Evolutionary conservation across 2,888 invertebrate species (phyloP).

Genomic region (Tetranychus piercei): DNA sequence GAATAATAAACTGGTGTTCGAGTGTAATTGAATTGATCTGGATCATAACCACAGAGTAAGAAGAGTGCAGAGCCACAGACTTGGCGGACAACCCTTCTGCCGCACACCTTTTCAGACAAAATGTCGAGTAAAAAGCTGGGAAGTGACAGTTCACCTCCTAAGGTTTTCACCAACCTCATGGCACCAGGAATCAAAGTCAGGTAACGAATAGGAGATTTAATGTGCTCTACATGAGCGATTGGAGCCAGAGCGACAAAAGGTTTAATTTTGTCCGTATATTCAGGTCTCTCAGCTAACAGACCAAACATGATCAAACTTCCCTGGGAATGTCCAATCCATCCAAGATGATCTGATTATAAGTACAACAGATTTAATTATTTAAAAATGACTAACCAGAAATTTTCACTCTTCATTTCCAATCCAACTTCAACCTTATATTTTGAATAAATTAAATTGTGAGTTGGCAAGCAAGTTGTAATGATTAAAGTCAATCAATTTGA

Average conservation of each 20-base stretch:
- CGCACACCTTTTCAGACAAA: slow-evolving; percentile 39
- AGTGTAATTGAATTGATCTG: slow-evolving; percentile 44
- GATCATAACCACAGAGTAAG: slow-evolving; percentile 50
- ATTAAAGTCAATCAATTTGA: too few species aligned
- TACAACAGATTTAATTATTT: background rate
- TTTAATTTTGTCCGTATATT: background rate
- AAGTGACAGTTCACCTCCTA: slow-evolving; percentile 42
- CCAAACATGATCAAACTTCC: background rate
- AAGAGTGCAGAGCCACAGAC: slow-evolving; percentile 57
- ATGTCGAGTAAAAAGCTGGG: slow-evolving; percentile 44
- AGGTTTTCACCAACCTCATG: background rate
- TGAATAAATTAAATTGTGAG: too few species aligned
- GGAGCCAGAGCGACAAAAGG: slow-evolving; percentile 35
- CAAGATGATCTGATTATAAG: background rate
- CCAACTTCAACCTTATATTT: too few species aligned
- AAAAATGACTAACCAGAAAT: too few species aligned
- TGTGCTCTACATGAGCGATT: slow-evolving; percentile 46
- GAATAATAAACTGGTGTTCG: slow-evolving; percentile 35
- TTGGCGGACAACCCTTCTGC: slow-evolving; percentile 27
- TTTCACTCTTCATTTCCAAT: too few species aligned
- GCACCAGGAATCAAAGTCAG: slow-evolving; percentile 40
- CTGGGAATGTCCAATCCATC: background rate
- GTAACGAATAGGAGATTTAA: slow-evolving; percentile 47
- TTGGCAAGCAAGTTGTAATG: too few species aligned
- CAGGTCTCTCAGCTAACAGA: background rate